A percentile compares a stretch with the other conserved stretches of the same genome.
Conservation (phyloP, 1,140 invertebrate species). For the Bombyx mandarina region DNA sequence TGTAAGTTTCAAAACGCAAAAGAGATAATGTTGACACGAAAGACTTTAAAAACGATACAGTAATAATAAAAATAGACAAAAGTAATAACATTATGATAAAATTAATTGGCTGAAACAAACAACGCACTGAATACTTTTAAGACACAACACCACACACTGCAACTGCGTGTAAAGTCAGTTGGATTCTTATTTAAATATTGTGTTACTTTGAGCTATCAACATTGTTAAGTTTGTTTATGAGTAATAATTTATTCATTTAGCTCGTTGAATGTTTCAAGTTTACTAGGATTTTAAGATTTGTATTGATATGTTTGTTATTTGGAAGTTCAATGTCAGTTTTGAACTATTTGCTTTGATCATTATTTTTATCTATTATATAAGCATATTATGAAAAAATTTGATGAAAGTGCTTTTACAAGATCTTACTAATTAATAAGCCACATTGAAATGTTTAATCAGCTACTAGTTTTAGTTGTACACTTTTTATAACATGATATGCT, state of each 20-base stretch:
- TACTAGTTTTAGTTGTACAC: conserved; percentile 71
- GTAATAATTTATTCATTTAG: conserved; percentile 71
- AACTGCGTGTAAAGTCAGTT: conserved; percentile 44
- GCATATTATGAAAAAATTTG: conserved; percentile 58
- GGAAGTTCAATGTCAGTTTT: conserved; percentile 60
- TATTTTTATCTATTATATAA: conserved; percentile 69
- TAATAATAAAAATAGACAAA: conserved; percentile 54
- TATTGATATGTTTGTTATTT: conserved; percentile 63
- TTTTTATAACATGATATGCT: conserved; percentile 70
- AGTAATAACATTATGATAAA: conserved; percentile 32
- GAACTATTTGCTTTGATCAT: conserved; percentile 59
- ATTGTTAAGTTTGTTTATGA: conserved; percentile 71
- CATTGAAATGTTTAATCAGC: conserved; percentile 69
- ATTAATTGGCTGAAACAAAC: conserved; percentile 45
- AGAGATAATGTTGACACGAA: conserved; percentile 71
- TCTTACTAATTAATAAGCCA: conserved; percentile 67
- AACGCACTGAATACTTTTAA: conserved; percentile 30
- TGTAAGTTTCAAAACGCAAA: conserved; percentile 98
- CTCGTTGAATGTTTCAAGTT: conserved; percentile 71
- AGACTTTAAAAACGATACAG: conserved; percentile 57
- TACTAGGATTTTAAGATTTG: conserved; percentile 67
- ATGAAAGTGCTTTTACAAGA: conserved; percentile 69
- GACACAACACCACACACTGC: conserved; percentile 18
- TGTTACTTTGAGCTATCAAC: conserved; percentile 68
- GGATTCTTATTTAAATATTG: conserved; percentile 64